phyloP scores from a whole-genome alignment of 2,113 vertebrate genomes.

The Piprites chloris region DNA sequence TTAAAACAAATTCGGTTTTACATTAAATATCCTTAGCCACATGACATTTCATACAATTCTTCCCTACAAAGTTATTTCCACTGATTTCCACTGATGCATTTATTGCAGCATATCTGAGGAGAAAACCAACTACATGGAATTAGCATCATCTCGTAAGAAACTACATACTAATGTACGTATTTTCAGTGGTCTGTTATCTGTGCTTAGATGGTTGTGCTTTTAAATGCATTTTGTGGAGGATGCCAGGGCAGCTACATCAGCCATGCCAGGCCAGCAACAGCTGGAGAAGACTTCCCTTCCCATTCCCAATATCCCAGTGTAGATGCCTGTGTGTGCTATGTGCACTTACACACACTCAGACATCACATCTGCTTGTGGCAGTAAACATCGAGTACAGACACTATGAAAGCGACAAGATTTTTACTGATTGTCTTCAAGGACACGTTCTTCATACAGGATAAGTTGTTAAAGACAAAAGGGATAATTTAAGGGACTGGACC shows the following conservation, averaged over 20 bases:
- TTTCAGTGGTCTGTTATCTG: neutral
- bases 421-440: neutral
- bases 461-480: neutral
- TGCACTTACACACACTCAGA: neutral
- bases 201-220: neutral
- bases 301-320: neutral
- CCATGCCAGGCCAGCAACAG: neutral
- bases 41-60: neutral
- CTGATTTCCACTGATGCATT: neutral
- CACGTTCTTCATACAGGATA: neutral
- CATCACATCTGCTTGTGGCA: neutral
- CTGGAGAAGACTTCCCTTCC: neutral
- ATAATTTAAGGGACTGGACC: neutral
- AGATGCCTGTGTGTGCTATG: rapidly evolving
- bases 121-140: neutral
- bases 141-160: neutral
- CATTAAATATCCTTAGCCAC: neutral
- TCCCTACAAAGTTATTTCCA: neutral
- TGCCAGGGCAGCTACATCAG: neutral
- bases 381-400: neutral
- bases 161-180: rapidly evolving
- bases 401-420: neutral
- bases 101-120: neutral
- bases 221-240: neutral
- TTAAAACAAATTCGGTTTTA: neutral